These are phyloP conservation scores for Tangara arthus DNA, from an alignment of 2,797 vertebrate genomes.

Conservation along the genomic window DNA sequence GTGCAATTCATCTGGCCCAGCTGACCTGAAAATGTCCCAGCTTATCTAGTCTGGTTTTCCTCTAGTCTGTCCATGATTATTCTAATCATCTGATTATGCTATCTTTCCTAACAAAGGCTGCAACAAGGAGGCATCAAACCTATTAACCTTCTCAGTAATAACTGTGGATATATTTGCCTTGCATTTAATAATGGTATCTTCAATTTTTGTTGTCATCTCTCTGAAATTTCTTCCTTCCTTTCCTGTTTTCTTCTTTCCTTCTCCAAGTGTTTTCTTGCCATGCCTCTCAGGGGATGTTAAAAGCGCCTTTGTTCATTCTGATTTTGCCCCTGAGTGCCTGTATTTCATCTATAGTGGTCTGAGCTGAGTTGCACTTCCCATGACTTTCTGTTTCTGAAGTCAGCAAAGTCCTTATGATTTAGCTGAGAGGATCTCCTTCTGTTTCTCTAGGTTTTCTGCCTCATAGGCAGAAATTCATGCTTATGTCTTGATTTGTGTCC, in stretches of 20 bases:
- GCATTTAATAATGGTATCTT: background rate
- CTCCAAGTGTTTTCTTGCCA: background rate
- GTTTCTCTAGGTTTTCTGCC: background rate
- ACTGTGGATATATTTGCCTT: background rate
- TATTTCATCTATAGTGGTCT: background rate
- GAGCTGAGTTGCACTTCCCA: background rate
- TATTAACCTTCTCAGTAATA: background rate
- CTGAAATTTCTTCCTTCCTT: background rate
- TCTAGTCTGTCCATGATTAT: background rate
- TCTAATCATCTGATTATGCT: background rate
- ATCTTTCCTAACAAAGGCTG: background rate
- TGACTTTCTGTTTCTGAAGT: background rate
- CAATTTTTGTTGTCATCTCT: background rate
- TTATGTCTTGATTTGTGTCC: background rate
- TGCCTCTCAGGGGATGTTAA: background rate
- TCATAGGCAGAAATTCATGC: background rate
- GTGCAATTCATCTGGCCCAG: conserved; percentile 32
- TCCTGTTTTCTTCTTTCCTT: background rate
- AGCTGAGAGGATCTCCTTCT: background rate
- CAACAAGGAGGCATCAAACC: background rate
- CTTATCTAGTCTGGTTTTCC: conserved; percentile 35
- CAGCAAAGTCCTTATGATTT: background rate
- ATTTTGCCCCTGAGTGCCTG: background rate
- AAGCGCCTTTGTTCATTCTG: background rate
- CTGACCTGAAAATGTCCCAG: background rate